Evolutionary conservation across 2,113 vertebrate genomes (phyloP).

Genomic region (Antechinus stuartii): DNA sequence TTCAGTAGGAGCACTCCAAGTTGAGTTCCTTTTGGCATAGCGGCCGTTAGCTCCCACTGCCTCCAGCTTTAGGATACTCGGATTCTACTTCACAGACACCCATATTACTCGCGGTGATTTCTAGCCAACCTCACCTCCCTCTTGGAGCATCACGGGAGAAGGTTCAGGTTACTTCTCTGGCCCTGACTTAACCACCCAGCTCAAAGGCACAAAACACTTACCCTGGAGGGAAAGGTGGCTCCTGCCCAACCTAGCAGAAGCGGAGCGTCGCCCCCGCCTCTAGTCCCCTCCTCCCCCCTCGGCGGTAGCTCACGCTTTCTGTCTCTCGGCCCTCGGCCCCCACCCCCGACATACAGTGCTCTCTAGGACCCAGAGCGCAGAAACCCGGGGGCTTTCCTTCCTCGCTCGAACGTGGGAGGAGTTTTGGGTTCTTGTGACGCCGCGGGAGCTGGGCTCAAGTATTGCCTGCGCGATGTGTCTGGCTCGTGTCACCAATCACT

Average conservation of each 20-base stretch:
- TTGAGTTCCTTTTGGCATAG: not conserved
- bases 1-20: not conserved
- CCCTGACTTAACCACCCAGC: not conserved
- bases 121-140: not conserved
- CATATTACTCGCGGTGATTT: not conserved
- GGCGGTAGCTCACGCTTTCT: no score
- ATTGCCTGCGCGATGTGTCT: not conserved
- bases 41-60: no score
- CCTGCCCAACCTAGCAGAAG: not conserved
- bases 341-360: not conserved
- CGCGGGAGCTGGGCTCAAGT: not conserved
- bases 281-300: rapidly evolving
- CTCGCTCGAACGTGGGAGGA: not conserved
- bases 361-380: not conserved
- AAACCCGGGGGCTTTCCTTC: not conserved
- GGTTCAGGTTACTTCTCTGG: not conserved
- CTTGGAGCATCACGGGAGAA: not conserved
- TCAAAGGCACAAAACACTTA: not conserved
- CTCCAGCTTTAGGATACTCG: not conserved
- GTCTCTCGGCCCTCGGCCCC: not conserved
- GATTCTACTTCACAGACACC: not conserved
- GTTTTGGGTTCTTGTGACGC: not conserved
- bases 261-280: rapidly evolving
- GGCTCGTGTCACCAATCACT: not conserved
- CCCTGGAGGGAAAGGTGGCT: not conserved